Base-by-base conservation (phyloP, 2,888 invertebrate species). In the Lypha dubia region DNA sequence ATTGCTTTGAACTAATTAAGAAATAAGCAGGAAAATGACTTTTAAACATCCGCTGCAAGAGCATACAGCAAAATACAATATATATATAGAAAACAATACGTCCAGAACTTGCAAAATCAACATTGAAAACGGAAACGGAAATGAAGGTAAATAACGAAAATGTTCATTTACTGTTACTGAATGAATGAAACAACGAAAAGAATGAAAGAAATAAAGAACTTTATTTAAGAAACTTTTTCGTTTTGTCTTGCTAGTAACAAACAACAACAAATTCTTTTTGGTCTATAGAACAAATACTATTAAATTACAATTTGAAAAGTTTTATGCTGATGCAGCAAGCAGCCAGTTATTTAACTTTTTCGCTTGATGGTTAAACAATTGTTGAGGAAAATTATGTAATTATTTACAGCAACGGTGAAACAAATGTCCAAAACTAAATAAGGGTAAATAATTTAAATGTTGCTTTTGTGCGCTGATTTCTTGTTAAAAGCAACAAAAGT, bases 1-100 rank as follows among this genome's bases (percentile, higher is more conserved):
- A 77, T 56, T 41, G 70, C 79, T 67, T 84, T 79, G 44, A 75
- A 79, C 79, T 84, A 79, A 84, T 84, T 80, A 77, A 77, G 62
- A 68, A 84, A 79, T 58, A 58, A 79, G 71, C 46, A 79, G 74
- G 28, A 71, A 53, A 73, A 76, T 76, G 17, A 76, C 17, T 67
- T 68, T 35, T 32, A 17, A 63, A 67, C 65, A 74, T 79, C 68
- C 75, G 70, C 65, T 63, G 24, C 22, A 13, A 51, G 32, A 49
- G 17, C 56, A 28, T 5, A 28, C 28, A 70, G 32, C n/a, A 70
- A 62, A 32, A 60, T 53, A 60, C 24, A 32, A 41, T 68, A 62
- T 49, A 17, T 44, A 38, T 35, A n/a, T n/a, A n/a, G n/a, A 65
- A 67, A 80, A 60, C 44, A 71, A 67, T 49, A 49, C 7, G 56